phyloP scores from a whole-genome alignment of 1,140 invertebrate genomes.

The Episyrphus balteatus region DNA sequence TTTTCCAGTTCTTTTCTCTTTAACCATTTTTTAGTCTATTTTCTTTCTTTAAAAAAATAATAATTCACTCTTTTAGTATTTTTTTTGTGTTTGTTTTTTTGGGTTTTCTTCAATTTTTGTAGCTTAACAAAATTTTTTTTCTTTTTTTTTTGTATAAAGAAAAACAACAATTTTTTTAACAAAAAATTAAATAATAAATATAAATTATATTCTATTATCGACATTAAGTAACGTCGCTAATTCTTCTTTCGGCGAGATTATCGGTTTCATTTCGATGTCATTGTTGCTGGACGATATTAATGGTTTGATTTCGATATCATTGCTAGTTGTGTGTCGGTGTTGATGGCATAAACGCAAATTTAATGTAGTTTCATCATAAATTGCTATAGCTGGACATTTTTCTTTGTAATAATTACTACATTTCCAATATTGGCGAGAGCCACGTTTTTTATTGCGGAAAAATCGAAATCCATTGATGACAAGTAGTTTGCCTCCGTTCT shows the following conservation, averaged over 20 bases:
- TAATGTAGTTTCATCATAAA: constrained; percentile 28
- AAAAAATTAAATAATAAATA: too few relatives aligned
- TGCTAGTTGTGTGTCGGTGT: constrained; percentile 30
- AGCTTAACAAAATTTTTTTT: too few relatives aligned
- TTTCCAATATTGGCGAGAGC: constrained; percentile 34
- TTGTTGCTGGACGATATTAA: constrained; percentile 8
- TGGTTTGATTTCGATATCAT: constrained; percentile 32
- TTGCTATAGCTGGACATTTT: constrained; percentile 34
- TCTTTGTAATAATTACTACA: constrained; percentile 35
- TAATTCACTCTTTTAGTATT: too few relatives aligned
- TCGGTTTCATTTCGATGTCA: neutral
- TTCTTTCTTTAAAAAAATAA: too few relatives aligned
- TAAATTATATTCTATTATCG: too few relatives aligned
- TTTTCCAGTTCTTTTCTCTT: too few relatives aligned
- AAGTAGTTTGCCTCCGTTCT: constrained; percentile 33
- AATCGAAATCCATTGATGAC: constrained; percentile 36
- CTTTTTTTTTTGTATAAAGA: too few relatives aligned
- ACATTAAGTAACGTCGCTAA: too few relatives aligned
- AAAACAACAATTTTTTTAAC: too few relatives aligned
- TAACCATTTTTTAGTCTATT: too few relatives aligned
- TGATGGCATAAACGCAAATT: constrained; percentile 30
- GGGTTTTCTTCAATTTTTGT: too few relatives aligned
- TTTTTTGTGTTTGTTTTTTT: too few relatives aligned
- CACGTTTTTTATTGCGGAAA: constrained; percentile 34
- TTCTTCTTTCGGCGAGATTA: neutral